Base-by-base conservation (phyloP, 2,888 invertebrate species). In the Monochamus alternatus region DNA sequence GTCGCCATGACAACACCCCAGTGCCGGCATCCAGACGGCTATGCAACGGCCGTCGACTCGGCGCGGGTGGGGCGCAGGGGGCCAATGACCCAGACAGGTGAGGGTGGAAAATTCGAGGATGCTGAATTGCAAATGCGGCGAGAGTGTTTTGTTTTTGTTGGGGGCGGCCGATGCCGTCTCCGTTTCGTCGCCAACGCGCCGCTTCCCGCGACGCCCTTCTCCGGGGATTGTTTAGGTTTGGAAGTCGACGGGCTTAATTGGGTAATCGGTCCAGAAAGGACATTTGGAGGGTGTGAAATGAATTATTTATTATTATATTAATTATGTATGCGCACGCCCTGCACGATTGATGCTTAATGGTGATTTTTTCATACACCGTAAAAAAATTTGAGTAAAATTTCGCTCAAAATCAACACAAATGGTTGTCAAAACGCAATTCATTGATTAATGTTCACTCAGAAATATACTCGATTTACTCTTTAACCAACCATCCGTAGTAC, bases 1-100 rank as follows among this genome's bases (percentile, higher is more conserved):
- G 87, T 88, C 84, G 80, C 86, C 88, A 89, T 87, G 89, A 87
- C 89, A 88, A 89, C 89, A 86, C 88, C 88, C 88, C 83, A 83
- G 83, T 85, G 84, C 75, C 77, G 87, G 87, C 84, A 86, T 87
- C 87, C 86, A 87, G 87, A 88, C 87, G 86, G 85, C 76, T 76
- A 73, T 73, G 80, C 81, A 79, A 75, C 81, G 77, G 81, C 79
- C 79, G 80, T 74, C 81, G 80, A 80, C 81, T 76, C 78, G 76
- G 32, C 44, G 63, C 55, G 59, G 68, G 65, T 31, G 51, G 75
- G 75, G 75, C 73, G 59, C 63, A 72, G 82, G 72, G 78, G 80
- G 80, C 76, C 81, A 82, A 80, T 73, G 76, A 80, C 83, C 81
- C 82, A 83, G 83, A 84, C 83, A 79, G 81, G 82, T 84, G 80